A percentile compares a stretch with the other conserved stretches of the same genome.
Conservation (phyloP, 2,797 vertebrate species). For the Chelmon rostratus region DNA sequence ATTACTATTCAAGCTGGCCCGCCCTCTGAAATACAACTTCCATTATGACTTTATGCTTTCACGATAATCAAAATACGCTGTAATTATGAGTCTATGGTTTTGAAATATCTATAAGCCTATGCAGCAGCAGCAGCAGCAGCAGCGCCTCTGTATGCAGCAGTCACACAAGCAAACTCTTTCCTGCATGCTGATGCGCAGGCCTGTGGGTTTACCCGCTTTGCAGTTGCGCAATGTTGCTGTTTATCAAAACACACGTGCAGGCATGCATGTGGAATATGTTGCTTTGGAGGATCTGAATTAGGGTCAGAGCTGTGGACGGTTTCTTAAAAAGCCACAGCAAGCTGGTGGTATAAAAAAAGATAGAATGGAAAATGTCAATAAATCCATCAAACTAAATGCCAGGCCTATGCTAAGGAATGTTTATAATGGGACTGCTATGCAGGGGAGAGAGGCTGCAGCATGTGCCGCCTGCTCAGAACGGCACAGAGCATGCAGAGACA, state of each 20-base stretch:
- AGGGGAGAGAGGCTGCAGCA: conserved; percentile 16
- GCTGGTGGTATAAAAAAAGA: conserved; percentile 6
- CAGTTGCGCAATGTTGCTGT: conserved; percentile 3
- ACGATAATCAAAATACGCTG: conserved; percentile 61
- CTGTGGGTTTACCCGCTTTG: not conserved
- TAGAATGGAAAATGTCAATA: conserved; percentile 78
- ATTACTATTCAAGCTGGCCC: conserved; percentile 63
- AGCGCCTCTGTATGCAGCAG: conserved; percentile 31
- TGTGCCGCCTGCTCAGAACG: conserved; percentile 35
- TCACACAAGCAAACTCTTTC: not conserved
- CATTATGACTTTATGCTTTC: conserved; percentile 63
- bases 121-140: conserved; percentile 10
- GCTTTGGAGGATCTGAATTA: conserved; percentile 36
- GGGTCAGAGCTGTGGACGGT: conserved; percentile 37
- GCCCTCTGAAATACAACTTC: conserved; percentile 55
- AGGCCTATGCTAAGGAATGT: conserved; percentile 74
- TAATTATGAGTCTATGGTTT: conserved; percentile 59
- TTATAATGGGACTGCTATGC: conserved; percentile 59
- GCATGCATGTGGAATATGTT: not conserved
- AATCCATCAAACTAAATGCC: conserved; percentile 84
- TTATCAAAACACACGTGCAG: conserved; percentile 44
- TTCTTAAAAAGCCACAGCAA: conserved; percentile 45
- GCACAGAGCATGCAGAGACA: conserved; percentile 20
- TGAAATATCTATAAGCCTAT: conserved; percentile 42
- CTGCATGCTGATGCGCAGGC: conserved; percentile 55